These are phyloP conservation scores for Neoniphon sammara DNA, from an alignment of 2,797 vertebrate genomes.

Conservation along the genomic window DNA sequence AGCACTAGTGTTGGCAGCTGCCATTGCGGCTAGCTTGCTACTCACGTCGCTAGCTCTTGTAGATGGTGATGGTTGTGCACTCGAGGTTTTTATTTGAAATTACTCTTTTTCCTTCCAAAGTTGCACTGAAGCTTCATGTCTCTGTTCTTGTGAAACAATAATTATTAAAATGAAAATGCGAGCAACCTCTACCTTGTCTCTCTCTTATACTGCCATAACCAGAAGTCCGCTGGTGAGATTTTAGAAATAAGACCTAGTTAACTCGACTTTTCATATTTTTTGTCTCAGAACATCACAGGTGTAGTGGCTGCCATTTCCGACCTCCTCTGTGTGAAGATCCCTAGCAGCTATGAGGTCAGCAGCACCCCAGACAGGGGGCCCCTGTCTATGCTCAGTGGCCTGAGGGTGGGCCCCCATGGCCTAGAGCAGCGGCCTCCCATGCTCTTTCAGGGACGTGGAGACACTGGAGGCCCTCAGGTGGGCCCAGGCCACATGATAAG, in stretches of 20 bases:
- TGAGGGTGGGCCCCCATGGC: conserved; percentile 77
- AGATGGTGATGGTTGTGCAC: too few relatives aligned
- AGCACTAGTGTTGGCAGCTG: too few relatives aligned
- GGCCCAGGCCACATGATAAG: conserved; percentile 80
- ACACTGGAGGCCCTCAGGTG: conserved; percentile 80
- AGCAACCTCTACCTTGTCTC: not conserved
- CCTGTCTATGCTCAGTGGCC: conserved; percentile 69
- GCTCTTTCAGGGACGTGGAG: conserved; percentile 85
- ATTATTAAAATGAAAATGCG: too few relatives aligned
- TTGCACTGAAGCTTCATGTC: too few relatives aligned
- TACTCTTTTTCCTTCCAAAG: too few relatives aligned
- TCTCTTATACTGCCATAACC: not conserved
- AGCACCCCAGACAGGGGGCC: conserved; percentile 87
- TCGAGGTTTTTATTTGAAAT: too few relatives aligned
- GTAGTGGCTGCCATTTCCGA: conserved; percentile 97
- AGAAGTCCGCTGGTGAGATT: not conserved
- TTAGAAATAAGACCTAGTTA: not conserved
- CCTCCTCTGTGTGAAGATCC: conserved; percentile 94
- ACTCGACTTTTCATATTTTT: not conserved
- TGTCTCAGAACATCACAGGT: conserved; percentile 90
- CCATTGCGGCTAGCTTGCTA: too few relatives aligned
- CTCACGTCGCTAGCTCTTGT: too few relatives aligned
- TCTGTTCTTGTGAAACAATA: too few relatives aligned
- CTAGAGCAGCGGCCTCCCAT: conserved; percentile 86
- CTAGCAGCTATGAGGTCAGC: conserved; percentile 98